phyloP scores from a whole-genome alignment of 2,113 vertebrate genomes.

The Salvelinus fontinalis region DNA sequence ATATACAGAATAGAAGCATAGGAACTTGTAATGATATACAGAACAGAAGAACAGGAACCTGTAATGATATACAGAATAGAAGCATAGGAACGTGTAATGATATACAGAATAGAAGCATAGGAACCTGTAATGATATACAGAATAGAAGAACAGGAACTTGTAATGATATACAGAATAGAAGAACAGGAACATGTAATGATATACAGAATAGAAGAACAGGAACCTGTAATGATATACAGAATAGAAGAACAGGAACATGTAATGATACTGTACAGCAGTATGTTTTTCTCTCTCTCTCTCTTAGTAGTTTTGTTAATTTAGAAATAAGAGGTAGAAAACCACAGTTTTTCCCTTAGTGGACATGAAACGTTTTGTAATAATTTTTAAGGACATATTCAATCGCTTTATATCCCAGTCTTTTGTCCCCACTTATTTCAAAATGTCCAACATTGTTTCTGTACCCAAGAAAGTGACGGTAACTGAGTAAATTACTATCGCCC shows the following conservation, averaged over 20 bases:
- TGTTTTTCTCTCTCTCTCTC: conserved; percentile 2
- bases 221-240: background rate
- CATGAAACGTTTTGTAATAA: conserved; percentile 43
- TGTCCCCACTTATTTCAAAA: too few relatives aligned
- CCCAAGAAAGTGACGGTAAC: too few relatives aligned
- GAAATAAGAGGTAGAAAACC: conserved; percentile 12
- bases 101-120: background rate
- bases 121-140: background rate
- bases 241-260: background rate
- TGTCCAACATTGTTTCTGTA: too few relatives aligned
- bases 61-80: background rate
- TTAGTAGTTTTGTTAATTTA: conserved; percentile 24
- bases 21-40: background rate
- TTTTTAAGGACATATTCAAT: too few relatives aligned
- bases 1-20: background rate
- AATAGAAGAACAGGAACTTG: background rate
- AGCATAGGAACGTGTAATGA: too few relatives aligned
- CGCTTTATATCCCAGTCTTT: too few relatives aligned
- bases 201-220: background rate
- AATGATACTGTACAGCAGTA: background rate
- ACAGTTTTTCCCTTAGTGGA: conserved; percentile 51
- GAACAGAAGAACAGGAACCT: background rate
- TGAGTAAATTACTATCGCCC: too few relatives aligned
- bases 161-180: background rate
- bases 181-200: too few relatives aligned